Base-by-base conservation (phyloP, 2,113 vertebrate species). In the Vimba vimba region DNA sequence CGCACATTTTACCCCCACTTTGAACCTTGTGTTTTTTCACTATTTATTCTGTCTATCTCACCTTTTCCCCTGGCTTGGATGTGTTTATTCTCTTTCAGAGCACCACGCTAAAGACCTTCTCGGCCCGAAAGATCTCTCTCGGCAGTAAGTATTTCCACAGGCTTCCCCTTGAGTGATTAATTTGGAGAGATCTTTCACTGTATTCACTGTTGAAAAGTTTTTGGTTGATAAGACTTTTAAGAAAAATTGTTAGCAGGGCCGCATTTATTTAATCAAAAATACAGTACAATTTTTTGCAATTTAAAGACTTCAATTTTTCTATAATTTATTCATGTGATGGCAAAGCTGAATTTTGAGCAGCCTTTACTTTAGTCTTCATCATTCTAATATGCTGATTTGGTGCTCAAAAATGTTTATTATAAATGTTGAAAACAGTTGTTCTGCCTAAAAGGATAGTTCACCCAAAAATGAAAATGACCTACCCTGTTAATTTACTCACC, bases 91-190 rank as follows among this genome's bases (percentile, higher is more conserved):
- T 93, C 60, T 94, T 94, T 86, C 92, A 95, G 95, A 88, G 81
- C 60, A 36, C 83, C 62, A 93, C 90, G 23, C 91, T 92, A 11
- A 95, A 94, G 88, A 90, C 88, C 86, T 94, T 94, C 88, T 90
- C 94, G n/a, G 90, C 93, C 73, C 94, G 94, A 50, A 95, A 90
- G 91, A 95, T 95, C 88, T 94, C 93, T 64, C 89, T 95, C 76
- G 85, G 92, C 92, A 92, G 94, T 95, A 83, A 94, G 94, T 95
- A 90, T 50, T 83, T n/a, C 79, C 27, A 15, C 0, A 57, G 55
- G 0, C 21, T 73, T 79, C 6, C 6, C 47, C 36, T 50, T 39
- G 8, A 17, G 17, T 55, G 47, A 2, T 50, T 25, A 21, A 55
- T 64, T 12, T 50, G 9, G 6, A 39, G 10, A 52, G 6, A 15